Evolutionary conservation across 2,888 invertebrate genomes (phyloP).

Genomic region (Caenorhabditis zanzibari): DNA sequence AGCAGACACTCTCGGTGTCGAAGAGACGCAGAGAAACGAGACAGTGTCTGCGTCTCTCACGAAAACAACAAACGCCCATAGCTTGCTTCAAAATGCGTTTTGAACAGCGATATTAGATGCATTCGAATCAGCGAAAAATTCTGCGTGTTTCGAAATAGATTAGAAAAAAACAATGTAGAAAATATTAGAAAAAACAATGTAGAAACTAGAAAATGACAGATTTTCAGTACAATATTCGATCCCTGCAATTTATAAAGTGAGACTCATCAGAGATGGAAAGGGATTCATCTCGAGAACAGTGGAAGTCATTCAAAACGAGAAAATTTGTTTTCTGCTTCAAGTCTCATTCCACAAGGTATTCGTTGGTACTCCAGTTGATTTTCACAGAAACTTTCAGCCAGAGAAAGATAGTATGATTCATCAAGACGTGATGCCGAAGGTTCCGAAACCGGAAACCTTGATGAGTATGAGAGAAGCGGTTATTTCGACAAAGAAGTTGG

Average conservation of each 20-base stretch:
- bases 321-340: constrained; percentile 83
- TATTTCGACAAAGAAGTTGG: constrained; percentile 46
- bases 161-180: too few species aligned
- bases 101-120: too few species aligned
- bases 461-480: constrained; percentile 60
- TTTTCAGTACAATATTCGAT: constrained; percentile 75
- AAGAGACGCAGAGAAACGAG: too few species aligned
- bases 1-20: too few species aligned
- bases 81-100: too few species aligned
- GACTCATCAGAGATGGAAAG: constrained; percentile 84
- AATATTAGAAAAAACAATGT: too few species aligned
- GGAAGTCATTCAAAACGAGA: constrained; percentile 84
- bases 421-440: constrained; percentile 69
- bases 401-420: constrained; percentile 71
- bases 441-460: constrained; percentile 65
- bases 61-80: too few species aligned
- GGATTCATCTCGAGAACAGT: constrained; percentile 79
- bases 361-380: too few species aligned
- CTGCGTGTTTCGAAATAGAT: too few species aligned
- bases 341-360: constrained; percentile 75
- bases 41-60: too few species aligned
- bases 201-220: too few species aligned
- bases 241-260: constrained; percentile 84
- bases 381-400: neutral
- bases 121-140: too few species aligned